Evolutionary conservation across 2,797 vertebrate genomes (phyloP).

Genomic region (Anguilla pacifica): DNA sequence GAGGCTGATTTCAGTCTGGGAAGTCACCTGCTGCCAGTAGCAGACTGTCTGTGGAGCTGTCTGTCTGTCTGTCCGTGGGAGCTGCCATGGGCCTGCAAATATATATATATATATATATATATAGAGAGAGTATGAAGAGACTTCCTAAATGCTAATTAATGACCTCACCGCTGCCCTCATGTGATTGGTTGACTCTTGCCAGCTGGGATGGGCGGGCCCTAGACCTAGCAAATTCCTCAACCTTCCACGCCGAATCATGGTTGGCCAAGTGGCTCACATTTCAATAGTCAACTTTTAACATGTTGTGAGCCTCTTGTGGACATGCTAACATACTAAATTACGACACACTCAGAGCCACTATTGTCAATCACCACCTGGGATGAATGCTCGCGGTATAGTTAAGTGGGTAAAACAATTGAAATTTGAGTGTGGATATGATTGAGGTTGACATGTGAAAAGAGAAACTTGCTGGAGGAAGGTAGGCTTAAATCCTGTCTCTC

Average conservation of each 20-base stretch:
- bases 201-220: background rate
- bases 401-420: background rate
- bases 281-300: no score
- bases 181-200: background rate
- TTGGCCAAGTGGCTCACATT: no score
- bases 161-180: background rate
- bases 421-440: background rate
- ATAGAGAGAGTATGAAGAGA: background rate
- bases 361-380: background rate
- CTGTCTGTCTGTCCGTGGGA: conserved; percentile 8
- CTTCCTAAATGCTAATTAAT: background rate
- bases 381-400: background rate
- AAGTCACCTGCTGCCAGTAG: background rate
- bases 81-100: conserved; percentile 9
- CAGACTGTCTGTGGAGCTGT: conserved; percentile 19
- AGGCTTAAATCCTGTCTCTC: background rate
- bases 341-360: background rate
- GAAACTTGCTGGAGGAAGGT: background rate
- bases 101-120: background rate
- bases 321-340: no score
- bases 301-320: no score
- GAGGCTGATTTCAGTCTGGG: background rate
- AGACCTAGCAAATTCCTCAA: background rate
- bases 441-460: background rate
- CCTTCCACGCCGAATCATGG: background rate